Percentiles rank a stretch among this genome's conserved stretches.
phyloP scores from a whole-genome alignment of 1,140 invertebrate genomes.

The Drosophila lowei region DNA sequence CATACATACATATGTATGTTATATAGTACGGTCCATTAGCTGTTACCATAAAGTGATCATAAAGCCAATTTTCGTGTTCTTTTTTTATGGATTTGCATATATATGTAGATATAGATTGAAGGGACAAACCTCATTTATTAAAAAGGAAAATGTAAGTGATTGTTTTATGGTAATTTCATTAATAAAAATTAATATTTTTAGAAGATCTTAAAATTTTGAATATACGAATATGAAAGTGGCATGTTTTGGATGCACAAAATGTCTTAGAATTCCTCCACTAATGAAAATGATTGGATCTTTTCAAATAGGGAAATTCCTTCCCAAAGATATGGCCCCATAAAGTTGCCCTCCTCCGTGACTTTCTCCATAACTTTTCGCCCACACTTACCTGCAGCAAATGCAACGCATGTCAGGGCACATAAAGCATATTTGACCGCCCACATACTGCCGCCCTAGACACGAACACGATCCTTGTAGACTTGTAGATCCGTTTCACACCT shows the following conservation, averaged over 20 bases:
- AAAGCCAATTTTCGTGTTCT: conserved; percentile 34
- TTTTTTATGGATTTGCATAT: conserved; percentile 18
- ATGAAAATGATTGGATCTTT: not conserved
- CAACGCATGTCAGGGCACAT: conserved; percentile 59
- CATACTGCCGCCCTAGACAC: conserved; percentile 53
- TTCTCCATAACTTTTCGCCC: conserved; percentile 23
- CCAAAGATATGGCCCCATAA: conserved; percentile 2
- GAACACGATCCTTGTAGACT: conserved; percentile 28
- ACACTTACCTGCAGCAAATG: conserved; percentile 67
- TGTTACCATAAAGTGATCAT: conserved; percentile 45
- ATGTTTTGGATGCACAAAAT: not conserved
- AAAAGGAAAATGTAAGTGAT: not conserved
- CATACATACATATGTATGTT: not conserved
- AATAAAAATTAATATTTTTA: not conserved
- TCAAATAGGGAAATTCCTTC: not conserved
- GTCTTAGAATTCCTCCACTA: not conserved
- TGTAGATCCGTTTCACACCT: conserved; percentile 46
- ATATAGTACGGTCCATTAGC: conserved; percentile 37
- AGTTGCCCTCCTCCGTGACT: conserved; percentile 3
- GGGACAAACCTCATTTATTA: not conserved
- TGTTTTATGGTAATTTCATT: not conserved
- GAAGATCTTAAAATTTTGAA: not conserved
- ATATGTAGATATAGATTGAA: not conserved
- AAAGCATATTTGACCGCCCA: conserved; percentile 68
- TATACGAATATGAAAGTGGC: not conserved